Percentiles rank a stretch among this genome's conserved stretches.
Conservation (phyloP, 1,140 invertebrate species). For the Caenorhabditis brenneri region DNA sequence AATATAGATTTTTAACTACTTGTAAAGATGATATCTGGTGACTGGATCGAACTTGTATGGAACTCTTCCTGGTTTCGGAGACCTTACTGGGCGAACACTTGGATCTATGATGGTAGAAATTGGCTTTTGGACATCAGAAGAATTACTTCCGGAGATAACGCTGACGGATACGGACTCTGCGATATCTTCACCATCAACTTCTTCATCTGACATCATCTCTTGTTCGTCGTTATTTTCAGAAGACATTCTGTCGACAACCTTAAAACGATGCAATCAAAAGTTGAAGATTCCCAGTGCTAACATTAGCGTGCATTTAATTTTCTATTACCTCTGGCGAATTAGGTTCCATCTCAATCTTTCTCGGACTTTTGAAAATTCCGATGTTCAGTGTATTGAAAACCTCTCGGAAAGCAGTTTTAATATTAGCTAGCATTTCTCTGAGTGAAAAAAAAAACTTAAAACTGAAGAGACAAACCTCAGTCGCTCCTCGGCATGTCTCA, state of each 20-base stretch:
- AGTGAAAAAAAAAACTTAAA: neutral
- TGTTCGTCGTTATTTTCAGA: neutral
- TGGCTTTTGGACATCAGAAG: neutral
- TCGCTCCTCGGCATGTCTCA: neutral
- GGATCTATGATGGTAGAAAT: neutral
- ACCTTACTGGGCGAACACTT: constrained; percentile 2
- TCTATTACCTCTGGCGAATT: too few relatives aligned
- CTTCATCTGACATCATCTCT: neutral
- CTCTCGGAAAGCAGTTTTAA: neutral
- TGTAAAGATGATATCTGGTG: constrained; percentile 24
- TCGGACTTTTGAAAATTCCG: constrained; percentile 2
- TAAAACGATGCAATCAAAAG: neutral
- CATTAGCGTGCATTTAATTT: too few relatives aligned
- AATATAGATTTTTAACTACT: neutral
- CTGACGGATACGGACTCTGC: neutral
- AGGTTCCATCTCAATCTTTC: neutral
- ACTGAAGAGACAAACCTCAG: neutral
- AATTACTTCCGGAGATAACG: neutral
- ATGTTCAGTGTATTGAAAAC: neutral
- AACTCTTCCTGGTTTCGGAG: constrained; percentile 6
- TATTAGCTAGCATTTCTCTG: neutral
- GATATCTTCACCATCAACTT: neutral
- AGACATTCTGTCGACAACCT: neutral
- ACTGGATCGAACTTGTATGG: constrained; percentile 16
- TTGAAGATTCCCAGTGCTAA: too few relatives aligned